Evolutionary conservation across 2,113 vertebrate species (phyloP), one percentile per base, ranked within the genome.

Genomic region (Rallus limicola): DNA sequence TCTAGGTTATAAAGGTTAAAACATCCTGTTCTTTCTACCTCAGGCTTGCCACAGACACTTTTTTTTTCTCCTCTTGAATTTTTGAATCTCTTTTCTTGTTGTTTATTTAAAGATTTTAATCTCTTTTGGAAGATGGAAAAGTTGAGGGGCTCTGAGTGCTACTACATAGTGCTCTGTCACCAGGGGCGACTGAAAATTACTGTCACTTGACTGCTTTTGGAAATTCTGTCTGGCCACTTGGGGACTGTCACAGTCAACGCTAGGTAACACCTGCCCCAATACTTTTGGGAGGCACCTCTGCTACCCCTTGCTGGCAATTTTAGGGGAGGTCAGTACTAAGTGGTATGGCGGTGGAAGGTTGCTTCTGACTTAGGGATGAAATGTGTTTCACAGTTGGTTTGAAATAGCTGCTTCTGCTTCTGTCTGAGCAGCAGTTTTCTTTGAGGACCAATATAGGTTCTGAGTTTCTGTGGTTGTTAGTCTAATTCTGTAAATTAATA

Each of bases 271-370:
- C 21, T 82, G 34, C 38, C 25, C 33, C 14, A 70, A 1, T 29
- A 9, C 6, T 62, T 86, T 34, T 33, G 63, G n/a, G 25, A 79
- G 16, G 13, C 0, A 0, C 23, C 48, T 63, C 14, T 82, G 58
- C 44, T 24, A 36, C 18, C 50, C 19, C 13, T 53, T 90, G 17
- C 23, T 44, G 76, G 44, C 13, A 15, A 13, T 81, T 88, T 52
- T 56, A 40, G 25, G 12, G 31, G 14, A 72, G 16, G 20, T 53
- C 29, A 62, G 10, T 38, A 17, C n/a, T 18, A 38, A 42, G 55
- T 24, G 40, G 3, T 36, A 6, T 7, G 10, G n/a, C 24, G 67
- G 7, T 25, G 28, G 13, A 31, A 88, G 16, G 4, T 44, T 50
- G 12, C 23, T 67, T 76, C 55, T 36, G 62, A 6, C 3, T 74